phyloP scores from a whole-genome alignment of 2,113 vertebrate genomes.

The Beaufortia kweichowensis region DNA sequence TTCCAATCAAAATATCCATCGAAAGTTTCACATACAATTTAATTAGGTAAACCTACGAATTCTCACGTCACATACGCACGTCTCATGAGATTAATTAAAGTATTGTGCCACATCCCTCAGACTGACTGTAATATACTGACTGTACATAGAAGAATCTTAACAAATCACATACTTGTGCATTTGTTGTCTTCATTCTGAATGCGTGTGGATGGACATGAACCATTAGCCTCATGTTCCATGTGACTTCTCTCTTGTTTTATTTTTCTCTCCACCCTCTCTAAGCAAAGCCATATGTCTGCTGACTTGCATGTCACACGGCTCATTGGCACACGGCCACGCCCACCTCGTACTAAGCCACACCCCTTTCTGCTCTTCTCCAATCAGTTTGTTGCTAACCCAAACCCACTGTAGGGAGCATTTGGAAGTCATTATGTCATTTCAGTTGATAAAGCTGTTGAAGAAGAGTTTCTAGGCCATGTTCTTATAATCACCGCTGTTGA shows the following conservation, averaged over 20 bases:
- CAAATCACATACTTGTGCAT: neutral
- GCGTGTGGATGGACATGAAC: slow-evolving; percentile 33
- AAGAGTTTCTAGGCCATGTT: neutral
- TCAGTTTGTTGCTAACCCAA: neutral
- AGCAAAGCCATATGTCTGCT: slow-evolving; percentile 46
- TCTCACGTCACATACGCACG: neutral
- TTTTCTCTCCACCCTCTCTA: slow-evolving; percentile 28
- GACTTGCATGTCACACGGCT: slow-evolving; percentile 31
- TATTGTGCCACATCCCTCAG: neutral
- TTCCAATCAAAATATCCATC: neutral
- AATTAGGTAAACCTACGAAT: neutral
- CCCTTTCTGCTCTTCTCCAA: slow-evolving; percentile 3
- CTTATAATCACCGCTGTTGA: neutral
- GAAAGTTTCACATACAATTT: neutral
- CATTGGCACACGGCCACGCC: slow-evolving; percentile 28
- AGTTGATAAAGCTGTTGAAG: neutral
- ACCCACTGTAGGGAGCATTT: neutral
- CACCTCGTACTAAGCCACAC: neutral
- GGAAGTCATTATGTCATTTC: slow-evolving; percentile 18
- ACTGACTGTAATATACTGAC: neutral
- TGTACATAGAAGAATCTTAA: neutral
- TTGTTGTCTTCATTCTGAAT: slow-evolving; percentile 7
- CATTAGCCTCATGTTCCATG: slow-evolving; percentile 25
- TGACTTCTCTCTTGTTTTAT: slow-evolving; percentile 33
- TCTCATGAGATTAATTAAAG: neutral